Evolutionary conservation across 2,797 vertebrate species (phyloP).

Genomic region (Streptopelia turtur): DNA sequence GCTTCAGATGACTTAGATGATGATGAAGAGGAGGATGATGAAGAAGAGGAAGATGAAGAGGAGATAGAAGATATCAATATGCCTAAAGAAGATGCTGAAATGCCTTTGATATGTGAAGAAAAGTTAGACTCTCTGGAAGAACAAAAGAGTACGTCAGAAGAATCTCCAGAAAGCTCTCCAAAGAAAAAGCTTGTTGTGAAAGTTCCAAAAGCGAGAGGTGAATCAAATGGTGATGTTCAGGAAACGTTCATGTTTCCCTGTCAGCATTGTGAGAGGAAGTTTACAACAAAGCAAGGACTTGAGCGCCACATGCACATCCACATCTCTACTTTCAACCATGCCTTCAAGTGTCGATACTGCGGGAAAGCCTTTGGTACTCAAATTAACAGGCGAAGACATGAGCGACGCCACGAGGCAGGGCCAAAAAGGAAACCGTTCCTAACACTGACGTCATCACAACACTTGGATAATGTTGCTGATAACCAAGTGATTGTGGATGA

Average conservation of each 20-base stretch:
- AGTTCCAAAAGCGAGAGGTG: constrained; percentile 73
- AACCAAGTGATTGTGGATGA: constrained; percentile 51
- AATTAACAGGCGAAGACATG: constrained; percentile 93
- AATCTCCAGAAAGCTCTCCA: constrained; percentile 73
- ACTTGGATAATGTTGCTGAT: constrained; percentile 73
- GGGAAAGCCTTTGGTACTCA: constrained; percentile 96
- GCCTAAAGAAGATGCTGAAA: constrained; percentile 61
- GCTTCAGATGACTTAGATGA: constrained; percentile 65
- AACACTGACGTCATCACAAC: neutral
- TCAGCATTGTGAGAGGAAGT: constrained; percentile 93
- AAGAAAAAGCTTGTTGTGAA: constrained; percentile 66
- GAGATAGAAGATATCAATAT: constrained; percentile 63
- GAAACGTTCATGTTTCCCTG: constrained; percentile 88
- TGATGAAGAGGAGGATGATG: constrained; percentile 63
- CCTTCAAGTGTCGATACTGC: constrained; percentile 95
- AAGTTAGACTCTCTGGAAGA: constrained; percentile 78
- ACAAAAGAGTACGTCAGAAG: constrained; percentile 68
- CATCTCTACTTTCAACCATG: constrained; percentile 82
- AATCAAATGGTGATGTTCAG: constrained; percentile 84
- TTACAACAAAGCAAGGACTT: constrained; percentile 94
- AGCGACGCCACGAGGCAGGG: constrained; percentile 92
- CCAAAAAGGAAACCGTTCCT: constrained; percentile 84
- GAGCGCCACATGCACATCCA: constrained; percentile 97
- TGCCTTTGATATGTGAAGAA: constrained; percentile 78
- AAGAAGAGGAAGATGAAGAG: constrained; percentile 75